Conservation (phyloP, 2,888 invertebrate genomes). For the Drosophila longiperda region DNA sequence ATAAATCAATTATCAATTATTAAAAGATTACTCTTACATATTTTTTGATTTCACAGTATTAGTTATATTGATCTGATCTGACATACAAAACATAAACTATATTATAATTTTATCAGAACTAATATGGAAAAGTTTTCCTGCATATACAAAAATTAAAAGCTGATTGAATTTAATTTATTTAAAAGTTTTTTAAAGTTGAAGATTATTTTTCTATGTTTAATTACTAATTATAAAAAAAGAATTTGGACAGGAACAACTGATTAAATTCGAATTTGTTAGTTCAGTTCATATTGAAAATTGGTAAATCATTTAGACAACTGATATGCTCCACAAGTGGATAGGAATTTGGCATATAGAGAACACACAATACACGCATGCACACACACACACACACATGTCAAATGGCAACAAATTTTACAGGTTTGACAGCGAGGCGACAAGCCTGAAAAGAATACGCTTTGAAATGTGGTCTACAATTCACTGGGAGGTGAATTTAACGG, state of each 20-base stretch:
- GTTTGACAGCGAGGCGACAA: constrained; percentile 59
- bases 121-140: not conserved
- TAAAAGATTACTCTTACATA: not conserved
- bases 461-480: constrained; percentile 47
- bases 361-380: not conserved
- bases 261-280: not conserved
- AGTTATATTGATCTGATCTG: too few relatives aligned
- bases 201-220: not conserved
- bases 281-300: not conserved
- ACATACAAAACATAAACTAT: not conserved
- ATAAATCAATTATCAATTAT: not conserved
- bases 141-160: not conserved
- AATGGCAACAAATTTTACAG: constrained; percentile 66
- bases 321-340: constrained; percentile 13
- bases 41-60: not conserved
- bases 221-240: not conserved
- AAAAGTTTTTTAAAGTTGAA: not conserved
- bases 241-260: not conserved
- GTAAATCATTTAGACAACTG: not conserved
- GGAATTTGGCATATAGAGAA: not conserved
- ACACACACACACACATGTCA: constrained; percentile 47
- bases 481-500: not conserved
- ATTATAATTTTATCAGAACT: not conserved
- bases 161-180: not conserved
- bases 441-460: constrained; percentile 35